Conservation (phyloP, 2,888 invertebrate genomes). For the Fragum fragum region DNA sequence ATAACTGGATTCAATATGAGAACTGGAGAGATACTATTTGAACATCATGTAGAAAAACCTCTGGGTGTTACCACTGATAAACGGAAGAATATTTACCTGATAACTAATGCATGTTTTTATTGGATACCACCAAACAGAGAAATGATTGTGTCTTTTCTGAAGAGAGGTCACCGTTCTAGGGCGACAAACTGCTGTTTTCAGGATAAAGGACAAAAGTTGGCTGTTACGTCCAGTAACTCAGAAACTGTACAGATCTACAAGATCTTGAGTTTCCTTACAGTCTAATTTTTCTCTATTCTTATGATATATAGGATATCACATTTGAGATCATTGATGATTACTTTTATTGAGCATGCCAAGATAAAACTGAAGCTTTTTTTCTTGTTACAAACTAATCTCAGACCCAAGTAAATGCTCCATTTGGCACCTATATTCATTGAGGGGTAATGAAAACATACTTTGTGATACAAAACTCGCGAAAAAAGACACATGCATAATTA, state of each 20-base stretch:
- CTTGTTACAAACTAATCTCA: too few species aligned
- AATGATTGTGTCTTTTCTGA: constrained; percentile 40
- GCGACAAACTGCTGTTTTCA: constrained; percentile 57
- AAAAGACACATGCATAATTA: too few species aligned
- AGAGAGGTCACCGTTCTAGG: constrained; percentile 55
- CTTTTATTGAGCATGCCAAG: too few species aligned
- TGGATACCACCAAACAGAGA: constrained; percentile 54
- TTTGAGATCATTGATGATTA: too few species aligned
- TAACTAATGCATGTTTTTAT: constrained; percentile 52
- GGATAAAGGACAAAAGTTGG: constrained; percentile 40
- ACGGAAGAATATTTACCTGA: constrained; percentile 50
- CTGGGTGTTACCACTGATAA: constrained; percentile 51
- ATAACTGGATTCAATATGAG: constrained; percentile 48
- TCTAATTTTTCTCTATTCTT: too few species aligned
- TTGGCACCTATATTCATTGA: too few species aligned
- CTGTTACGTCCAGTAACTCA: constrained; percentile 55
- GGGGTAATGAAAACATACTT: too few species aligned
- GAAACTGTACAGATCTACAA: constrained; percentile 57
- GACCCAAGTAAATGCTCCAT: too few species aligned
- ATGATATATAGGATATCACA: not conserved
- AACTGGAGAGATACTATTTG: constrained; percentile 44
- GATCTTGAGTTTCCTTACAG: constrained; percentile 12
- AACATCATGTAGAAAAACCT: constrained; percentile 38
- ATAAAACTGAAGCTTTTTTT: too few species aligned
- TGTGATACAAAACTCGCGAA: too few species aligned